Percentiles rank a stretch among this genome's conserved stretches.
Conservation (phyloP, 23 tunicate genomes). For the Styela clava region DNA sequence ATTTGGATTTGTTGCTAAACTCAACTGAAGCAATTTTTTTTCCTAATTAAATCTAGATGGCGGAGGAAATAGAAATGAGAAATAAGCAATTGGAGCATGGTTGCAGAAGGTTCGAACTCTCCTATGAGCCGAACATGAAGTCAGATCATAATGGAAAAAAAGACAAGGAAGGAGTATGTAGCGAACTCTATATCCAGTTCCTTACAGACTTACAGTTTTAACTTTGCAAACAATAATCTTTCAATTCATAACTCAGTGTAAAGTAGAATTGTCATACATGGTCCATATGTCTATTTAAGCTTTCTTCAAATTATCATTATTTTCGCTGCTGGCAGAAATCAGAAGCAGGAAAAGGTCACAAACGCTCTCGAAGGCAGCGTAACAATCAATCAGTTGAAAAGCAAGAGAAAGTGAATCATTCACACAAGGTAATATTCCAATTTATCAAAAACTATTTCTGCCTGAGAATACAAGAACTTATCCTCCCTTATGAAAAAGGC, state of each 20-base stretch:
- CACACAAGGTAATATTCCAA: neutral
- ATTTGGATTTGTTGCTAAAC: neutral
- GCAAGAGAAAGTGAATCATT: constrained; percentile 4
- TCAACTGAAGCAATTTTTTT: no score
- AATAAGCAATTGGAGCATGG: constrained; percentile 71
- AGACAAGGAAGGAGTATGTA: constrained; percentile 1
- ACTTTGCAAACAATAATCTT: no score
- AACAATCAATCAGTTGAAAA: neutral
- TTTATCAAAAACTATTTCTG: neutral
- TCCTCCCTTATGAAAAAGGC: no score
- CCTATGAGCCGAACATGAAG: constrained; percentile 55
- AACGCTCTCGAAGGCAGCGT: constrained; percentile 34
- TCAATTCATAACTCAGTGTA: no score
- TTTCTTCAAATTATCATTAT: no score
- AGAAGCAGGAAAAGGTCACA: constrained; percentile 12
- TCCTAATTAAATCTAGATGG: no score
- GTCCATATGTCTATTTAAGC: no score
- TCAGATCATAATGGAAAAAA: neutral
- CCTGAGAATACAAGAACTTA: no score
- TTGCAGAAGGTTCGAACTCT: constrained; percentile 41
- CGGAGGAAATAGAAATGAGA: constrained; percentile 60
- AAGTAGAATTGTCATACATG: no score
- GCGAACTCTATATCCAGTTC: neutral
- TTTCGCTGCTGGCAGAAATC: constrained; percentile 9
- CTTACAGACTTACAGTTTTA: neutral